phyloP scores from a whole-genome alignment of 2,888 invertebrate species.

The Venusia cambrica region DNA sequence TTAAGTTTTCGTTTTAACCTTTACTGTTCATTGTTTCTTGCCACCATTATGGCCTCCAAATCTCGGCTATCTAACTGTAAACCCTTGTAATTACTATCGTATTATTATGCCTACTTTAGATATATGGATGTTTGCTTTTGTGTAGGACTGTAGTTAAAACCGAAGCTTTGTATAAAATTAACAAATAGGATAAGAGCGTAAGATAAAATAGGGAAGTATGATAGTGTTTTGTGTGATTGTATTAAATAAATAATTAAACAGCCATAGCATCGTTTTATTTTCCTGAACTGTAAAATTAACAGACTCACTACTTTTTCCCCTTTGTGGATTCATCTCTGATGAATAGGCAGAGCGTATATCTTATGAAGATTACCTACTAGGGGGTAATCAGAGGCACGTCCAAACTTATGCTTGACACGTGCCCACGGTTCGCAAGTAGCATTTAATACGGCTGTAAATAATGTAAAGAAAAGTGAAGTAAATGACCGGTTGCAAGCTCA shows the following conservation, averaged over 20 bases:
- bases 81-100: slow-evolving; percentile 32
- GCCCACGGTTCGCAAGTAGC: too few species aligned
- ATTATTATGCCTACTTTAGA: slow-evolving; percentile 33
- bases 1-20: slow-evolving; percentile 78
- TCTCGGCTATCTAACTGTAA: slow-evolving; percentile 23
- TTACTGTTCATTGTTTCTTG: slow-evolving; percentile 55
- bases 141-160: slow-evolving; percentile 74
- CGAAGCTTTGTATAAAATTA: slow-evolving; percentile 79
- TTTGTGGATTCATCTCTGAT: too few species aligned
- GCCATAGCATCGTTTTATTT: slow-evolving; percentile 34
- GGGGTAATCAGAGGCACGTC: too few species aligned
- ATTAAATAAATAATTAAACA: slow-evolving; percentile 58
- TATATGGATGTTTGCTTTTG: slow-evolving; percentile 35
- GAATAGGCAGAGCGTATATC: too few species aligned
- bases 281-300: too few species aligned
- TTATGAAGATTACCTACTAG: too few species aligned
- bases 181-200: slow-evolving; percentile 70
- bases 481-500: too few species aligned
- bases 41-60: slow-evolving; percentile 71
- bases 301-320: too few species aligned
- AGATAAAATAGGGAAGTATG: slow-evolving; percentile 58
- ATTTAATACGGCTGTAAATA: too few species aligned
- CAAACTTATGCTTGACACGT: too few species aligned
- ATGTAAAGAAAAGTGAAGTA: too few species aligned
- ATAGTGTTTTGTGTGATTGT: slow-evolving; percentile 57